These are phyloP conservation scores for Cheilosia impressa DNA, from an alignment of 2,888 invertebrate genomes.

Conservation along the genomic window DNA sequence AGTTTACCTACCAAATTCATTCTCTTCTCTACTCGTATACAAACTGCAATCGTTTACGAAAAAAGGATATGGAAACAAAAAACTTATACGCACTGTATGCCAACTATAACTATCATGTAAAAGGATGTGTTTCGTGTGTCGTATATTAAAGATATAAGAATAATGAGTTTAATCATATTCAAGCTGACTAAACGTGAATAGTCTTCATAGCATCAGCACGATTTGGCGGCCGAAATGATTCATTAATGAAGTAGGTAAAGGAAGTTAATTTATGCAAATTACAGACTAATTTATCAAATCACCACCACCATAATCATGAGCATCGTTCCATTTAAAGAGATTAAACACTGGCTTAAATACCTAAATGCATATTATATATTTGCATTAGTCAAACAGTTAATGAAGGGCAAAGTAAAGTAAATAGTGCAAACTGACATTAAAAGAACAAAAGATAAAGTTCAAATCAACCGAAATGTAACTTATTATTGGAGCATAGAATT, in stretches of 20 bases:
- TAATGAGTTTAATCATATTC: not conserved
- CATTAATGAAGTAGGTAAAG: slow-evolving; percentile 21
- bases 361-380: slow-evolving; percentile 29
- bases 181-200: slow-evolving; percentile 41
- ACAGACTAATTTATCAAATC: slow-evolving; percentile 55
- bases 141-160: slow-evolving; percentile 2
- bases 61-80: not conserved
- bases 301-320: slow-evolving; percentile 66
- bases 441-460: slow-evolving; percentile 22
- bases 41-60: slow-evolving; percentile 9
- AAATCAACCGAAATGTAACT: slow-evolving; percentile 42
- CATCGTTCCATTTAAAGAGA: slow-evolving; percentile 63
- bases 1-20: slow-evolving; percentile 8
- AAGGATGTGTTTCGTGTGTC: slow-evolving; percentile 19
- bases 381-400: slow-evolving; percentile 65
- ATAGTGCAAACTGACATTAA: slow-evolving; percentile 71
- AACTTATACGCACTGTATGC: not conserved
- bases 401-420: slow-evolving; percentile 67
- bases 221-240: slow-evolving; percentile 48
- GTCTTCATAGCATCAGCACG: slow-evolving; percentile 37
- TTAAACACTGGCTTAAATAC: slow-evolving; percentile 31
- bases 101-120: not conserved
- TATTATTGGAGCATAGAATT: slow-evolving; percentile 22
- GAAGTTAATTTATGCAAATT: slow-evolving; percentile 57
- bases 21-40: slow-evolving; percentile 2